Evolutionary conservation across 2,888 invertebrate genomes (phyloP).

Genomic region (Chydorus sphaericus): DNA sequence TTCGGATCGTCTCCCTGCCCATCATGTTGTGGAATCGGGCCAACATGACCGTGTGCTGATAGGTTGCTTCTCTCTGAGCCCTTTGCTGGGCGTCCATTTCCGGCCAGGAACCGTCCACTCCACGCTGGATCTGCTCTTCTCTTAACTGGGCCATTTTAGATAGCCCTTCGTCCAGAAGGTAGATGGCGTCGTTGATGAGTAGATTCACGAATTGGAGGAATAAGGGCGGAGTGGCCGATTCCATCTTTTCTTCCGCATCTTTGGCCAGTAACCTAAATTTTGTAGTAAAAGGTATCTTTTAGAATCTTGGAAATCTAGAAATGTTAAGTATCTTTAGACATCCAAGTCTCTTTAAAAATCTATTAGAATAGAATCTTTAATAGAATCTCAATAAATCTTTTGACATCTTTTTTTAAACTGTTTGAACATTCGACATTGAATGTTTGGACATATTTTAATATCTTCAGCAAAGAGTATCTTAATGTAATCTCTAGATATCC

Average conservation of each 20-base stretch:
- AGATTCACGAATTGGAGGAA: conserved; percentile 91
- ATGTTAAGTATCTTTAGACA: too few species aligned
- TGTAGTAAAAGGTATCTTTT: not conserved
- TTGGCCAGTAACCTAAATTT: conserved; percentile 49
- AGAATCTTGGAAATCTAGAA: not conserved
- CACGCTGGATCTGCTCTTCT: conserved; percentile 62
- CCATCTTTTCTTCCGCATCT: conserved; percentile 74
- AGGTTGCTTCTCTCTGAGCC: conserved; percentile 51
- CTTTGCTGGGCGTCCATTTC: conserved; percentile 51
- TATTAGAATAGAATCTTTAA: too few species aligned
- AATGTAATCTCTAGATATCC: too few species aligned
- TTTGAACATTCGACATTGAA: too few species aligned
- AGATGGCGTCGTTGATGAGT: conserved; percentile 93
- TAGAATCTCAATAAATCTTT: too few species aligned
- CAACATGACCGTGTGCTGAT: conserved; percentile 63
- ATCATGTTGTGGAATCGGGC: conserved; percentile 84
- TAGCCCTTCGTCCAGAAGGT: conserved; percentile 79
- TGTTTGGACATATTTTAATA: too few species aligned
- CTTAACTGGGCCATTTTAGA: conserved; percentile 76
- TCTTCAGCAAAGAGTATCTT: too few species aligned
- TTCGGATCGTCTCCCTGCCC: conserved; percentile 72
- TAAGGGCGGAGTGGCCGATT: conserved; percentile 74
- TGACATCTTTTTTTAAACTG: too few species aligned
- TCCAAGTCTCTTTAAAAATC: too few species aligned
- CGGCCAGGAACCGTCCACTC: conserved; percentile 61